Base-by-base conservation (phyloP, 2,113 vertebrate species). In the Dipodomys stephensi region DNA sequence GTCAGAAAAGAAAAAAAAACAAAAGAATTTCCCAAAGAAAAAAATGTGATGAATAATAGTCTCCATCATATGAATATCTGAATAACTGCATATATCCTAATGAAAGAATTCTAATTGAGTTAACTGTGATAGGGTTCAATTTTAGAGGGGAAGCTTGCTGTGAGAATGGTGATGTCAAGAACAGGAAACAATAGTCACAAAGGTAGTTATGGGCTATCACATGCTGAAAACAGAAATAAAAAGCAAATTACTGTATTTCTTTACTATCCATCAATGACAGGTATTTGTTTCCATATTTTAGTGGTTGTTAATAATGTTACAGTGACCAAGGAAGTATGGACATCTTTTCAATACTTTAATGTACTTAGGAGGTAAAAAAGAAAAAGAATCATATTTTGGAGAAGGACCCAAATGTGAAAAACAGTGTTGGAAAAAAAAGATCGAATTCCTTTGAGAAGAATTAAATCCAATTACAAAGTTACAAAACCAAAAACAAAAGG, bases 311-410 rank as follows among this genome's bases (percentile, higher is more conserved):
- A 32, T 13, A 28, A 67, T 20, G 60, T 8, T 49, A 32, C 35
- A 5, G 9, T 25, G 35, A 80, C 9, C 9, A 3, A 2, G 4
- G 13, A 2, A 7, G 0, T 15, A 3, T 16, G 25, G 20, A 18
- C 25, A 15, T 71, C 30, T 64, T 20, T 39, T 83, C 30, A 53
- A 35, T 39, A n/a, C 4, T 20, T 35, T 49, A 6, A 32, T 60
- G 69, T 69, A 22, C 22, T 46, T 46, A 15, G n/a, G 25, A 12
- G 4, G 13, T 20, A 44, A 22, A 44, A 20, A 12, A 32, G 7
- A 68, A 69, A 64, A n/a, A 53, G 4, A 78, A 71, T 72, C 79
- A 30, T 2, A 7, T 81, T 79, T 4, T 12, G 84, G 62, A 13
- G 7, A 82, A 22, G 73, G 62, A 30, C 4, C 20, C 8, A 12